Conservation (phyloP, 1,140 invertebrate genomes). For the Coenobita brevimanus region DNA sequence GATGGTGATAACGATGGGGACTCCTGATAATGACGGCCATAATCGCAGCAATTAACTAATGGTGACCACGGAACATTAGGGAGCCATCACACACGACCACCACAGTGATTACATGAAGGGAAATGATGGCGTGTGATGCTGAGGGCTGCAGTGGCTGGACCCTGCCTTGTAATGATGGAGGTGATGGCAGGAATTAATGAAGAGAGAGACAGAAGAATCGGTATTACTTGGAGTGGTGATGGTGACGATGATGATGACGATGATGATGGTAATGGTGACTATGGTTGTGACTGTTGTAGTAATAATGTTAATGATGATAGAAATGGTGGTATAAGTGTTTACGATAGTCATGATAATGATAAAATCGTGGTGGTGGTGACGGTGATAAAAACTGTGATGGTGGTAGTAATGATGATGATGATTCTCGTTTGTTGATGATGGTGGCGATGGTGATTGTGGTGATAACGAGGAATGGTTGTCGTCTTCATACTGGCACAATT, state of each 20-base stretch:
- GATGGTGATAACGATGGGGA: not conserved
- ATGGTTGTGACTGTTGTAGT: not conserved
- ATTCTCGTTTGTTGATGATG: too few relatives aligned
- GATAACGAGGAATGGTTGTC: too few relatives aligned
- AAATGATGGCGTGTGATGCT: too few relatives aligned
- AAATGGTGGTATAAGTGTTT: not conserved
- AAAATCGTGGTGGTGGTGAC: too few relatives aligned
- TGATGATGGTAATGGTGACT: not conserved
- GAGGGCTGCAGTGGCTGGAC: too few relatives aligned
- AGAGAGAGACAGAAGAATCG: too few relatives aligned
- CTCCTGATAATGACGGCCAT: not conserved
- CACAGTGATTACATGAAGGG: too few relatives aligned
- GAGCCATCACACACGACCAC: too few relatives aligned
- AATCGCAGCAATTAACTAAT: not conserved
- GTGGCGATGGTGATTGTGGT: too few relatives aligned
- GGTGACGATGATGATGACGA: not conserved
- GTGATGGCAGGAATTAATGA: not conserved
- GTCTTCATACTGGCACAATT: too few relatives aligned
- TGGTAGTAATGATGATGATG: too few relatives aligned
- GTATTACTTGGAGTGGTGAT: not conserved
- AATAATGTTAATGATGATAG: not conserved
- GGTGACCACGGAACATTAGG: not conserved
- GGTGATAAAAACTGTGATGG: not conserved
- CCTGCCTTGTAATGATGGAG: not conserved
- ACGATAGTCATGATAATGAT: not conserved